phyloP scores from a whole-genome alignment of 2,888 invertebrate species.

The Hoplodrina ambigua region DNA sequence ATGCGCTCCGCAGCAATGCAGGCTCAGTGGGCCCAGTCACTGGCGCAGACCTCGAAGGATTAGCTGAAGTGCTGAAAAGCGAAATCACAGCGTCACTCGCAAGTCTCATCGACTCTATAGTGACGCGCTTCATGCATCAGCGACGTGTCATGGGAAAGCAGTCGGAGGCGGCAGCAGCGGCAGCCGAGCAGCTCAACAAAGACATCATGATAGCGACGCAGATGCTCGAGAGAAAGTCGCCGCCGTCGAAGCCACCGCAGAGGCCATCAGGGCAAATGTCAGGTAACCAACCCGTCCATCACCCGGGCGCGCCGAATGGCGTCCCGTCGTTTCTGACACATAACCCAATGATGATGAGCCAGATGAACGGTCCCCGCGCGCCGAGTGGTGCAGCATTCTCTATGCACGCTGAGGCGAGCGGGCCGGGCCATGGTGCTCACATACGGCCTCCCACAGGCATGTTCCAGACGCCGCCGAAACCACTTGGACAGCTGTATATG shows the following conservation, averaged over 20 bases:
- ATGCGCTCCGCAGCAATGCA: constrained; percentile 93
- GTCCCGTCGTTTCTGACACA: constrained; percentile 85
- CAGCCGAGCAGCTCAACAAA: constrained; percentile 96
- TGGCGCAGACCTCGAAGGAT: constrained; percentile 95
- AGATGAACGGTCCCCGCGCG: constrained; percentile 91
- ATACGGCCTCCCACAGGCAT: constrained; percentile 92
- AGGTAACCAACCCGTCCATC: constrained; percentile 90
- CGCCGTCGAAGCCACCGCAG: constrained; percentile 93
- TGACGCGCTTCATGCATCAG: constrained; percentile 96
- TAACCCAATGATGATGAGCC: constrained; percentile 87
- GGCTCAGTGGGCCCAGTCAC: constrained; percentile 92
- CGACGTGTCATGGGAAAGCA: constrained; percentile 94
- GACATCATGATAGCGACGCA: constrained; percentile 95
- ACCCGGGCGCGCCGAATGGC: constrained; percentile 84
- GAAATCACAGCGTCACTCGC: constrained; percentile 96
- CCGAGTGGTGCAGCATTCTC: constrained; percentile 92
- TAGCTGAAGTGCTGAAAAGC: constrained; percentile 97
- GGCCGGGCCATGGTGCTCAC: constrained; percentile 85
- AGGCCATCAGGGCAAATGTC: constrained; percentile 89
- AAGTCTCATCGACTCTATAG: constrained; percentile 96
- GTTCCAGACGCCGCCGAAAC: constrained; percentile 96
- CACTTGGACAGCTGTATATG: constrained; percentile 93
- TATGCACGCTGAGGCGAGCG: constrained; percentile 92
- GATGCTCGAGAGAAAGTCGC: constrained; percentile 95
- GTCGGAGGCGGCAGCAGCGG: constrained; percentile 94